Conservation (phyloP, 2,888 invertebrate species). For the Alviniconcha strummeri region DNA sequence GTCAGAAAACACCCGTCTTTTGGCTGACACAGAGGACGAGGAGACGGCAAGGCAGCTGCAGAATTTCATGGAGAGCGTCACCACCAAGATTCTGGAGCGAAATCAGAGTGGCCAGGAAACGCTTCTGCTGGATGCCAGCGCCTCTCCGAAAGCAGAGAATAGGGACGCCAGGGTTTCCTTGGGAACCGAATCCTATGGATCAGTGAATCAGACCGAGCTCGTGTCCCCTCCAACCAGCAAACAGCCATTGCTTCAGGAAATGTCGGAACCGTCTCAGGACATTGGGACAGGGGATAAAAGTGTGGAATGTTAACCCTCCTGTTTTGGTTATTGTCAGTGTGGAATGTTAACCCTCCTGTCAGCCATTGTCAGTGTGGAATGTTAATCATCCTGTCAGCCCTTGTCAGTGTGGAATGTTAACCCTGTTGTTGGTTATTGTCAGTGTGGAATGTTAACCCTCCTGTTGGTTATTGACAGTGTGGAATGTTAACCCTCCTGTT, state of each 20-base stretch:
- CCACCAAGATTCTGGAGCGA: conserved; percentile 45
- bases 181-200: conserved; percentile 4
- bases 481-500: neutral
- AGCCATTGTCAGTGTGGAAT: neutral
- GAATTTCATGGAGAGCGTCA: conserved; percentile 49
- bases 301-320: conserved; percentile 18
- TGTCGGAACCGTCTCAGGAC: conserved; percentile 19
- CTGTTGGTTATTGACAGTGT: neutral
- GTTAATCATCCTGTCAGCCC: neutral
- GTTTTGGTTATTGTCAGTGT: neutral
- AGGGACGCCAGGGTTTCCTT: neutral
- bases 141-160: neutral
- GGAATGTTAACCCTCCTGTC: neutral
- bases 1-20: conserved; percentile 31
- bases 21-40: conserved; percentile 36
- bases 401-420: neutral
- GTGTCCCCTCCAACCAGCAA: neutral
- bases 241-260: conserved; percentile 22
- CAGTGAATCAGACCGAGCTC: neutral
- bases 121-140: neutral
- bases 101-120: neutral
- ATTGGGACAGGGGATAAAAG: conserved; percentile 4
- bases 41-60: conserved; percentile 44
- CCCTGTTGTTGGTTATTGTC: neutral
- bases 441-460: neutral